phyloP scores from a whole-genome alignment of 2,888 invertebrate genomes.

The Leptothorax acervorum region DNA sequence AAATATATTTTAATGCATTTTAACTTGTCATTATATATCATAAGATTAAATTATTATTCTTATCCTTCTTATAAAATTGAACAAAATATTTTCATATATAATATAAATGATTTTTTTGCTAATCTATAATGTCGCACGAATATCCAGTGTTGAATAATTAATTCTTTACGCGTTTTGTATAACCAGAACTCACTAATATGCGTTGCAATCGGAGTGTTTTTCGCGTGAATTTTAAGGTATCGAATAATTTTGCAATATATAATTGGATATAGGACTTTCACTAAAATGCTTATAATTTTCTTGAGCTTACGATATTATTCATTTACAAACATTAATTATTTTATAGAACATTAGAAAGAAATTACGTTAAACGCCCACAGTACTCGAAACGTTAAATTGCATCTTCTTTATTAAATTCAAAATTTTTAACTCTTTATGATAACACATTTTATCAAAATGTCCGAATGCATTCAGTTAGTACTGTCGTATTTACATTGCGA shows the following conservation, averaged over 20 bases:
- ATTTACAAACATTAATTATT: not conserved
- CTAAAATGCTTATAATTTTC: not conserved
- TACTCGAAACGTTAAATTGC: not conserved
- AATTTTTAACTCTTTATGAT: not conserved
- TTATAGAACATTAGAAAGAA: not conserved
- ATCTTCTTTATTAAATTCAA: not conserved
- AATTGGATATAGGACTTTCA: not conserved
- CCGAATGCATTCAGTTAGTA: not conserved
- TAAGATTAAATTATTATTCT: slow-evolving; percentile 9
- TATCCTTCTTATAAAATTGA: not conserved
- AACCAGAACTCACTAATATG: not conserved
- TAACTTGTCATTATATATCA: too few relatives aligned
- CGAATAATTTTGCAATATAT: not conserved
- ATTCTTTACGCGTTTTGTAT: not conserved
- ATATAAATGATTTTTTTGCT: not conserved
- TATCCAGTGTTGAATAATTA: not conserved
- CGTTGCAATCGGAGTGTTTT: not conserved
- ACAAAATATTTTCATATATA: not conserved
- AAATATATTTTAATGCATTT: not conserved
- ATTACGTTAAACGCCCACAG: not conserved
- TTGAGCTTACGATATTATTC: not conserved
- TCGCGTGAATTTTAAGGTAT: not conserved
- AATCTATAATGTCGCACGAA: not conserved
- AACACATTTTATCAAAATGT: not conserved
- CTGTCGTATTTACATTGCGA: not conserved